phyloP scores from a whole-genome alignment of 2,888 invertebrate genomes.

The Mimas tiliae region DNA sequence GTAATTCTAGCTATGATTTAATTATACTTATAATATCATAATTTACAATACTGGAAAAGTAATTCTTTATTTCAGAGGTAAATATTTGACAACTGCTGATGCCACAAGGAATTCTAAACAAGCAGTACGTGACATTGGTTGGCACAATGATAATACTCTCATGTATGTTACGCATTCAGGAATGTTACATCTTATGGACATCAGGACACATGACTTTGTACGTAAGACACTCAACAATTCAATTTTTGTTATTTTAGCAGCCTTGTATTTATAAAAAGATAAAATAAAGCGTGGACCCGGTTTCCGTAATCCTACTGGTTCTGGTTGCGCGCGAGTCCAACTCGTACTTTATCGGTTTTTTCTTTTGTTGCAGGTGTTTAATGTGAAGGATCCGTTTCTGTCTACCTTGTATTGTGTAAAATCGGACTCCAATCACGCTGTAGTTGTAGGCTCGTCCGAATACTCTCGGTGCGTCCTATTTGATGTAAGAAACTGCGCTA shows the following conservation, averaged over 20 bases:
- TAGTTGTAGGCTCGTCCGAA: slow-evolving; percentile 67
- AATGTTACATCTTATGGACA: slow-evolving; percentile 59
- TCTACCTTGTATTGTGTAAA: slow-evolving; percentile 71
- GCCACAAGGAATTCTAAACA: slow-evolving; percentile 47
- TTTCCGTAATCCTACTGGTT: too few relatives aligned
- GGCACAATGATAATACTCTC: slow-evolving; percentile 67
- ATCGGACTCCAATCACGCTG: slow-evolving; percentile 61
- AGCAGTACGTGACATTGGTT: slow-evolving; percentile 64
- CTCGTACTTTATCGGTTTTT: neutral
- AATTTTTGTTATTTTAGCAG: neutral
- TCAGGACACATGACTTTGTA: slow-evolving; percentile 60
- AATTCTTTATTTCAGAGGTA: slow-evolving; percentile 50
- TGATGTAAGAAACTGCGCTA: slow-evolving; percentile 54
- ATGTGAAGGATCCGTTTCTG: slow-evolving; percentile 65
- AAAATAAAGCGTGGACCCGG: too few relatives aligned
- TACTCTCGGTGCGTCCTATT: slow-evolving; percentile 74
- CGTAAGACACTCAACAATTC: slow-evolving; percentile 22
- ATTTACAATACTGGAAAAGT: neutral
- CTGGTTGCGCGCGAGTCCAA: too few relatives aligned
- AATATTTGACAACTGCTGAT: slow-evolving; percentile 48
- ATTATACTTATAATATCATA: neutral
- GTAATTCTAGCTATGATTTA: neutral
- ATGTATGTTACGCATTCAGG: slow-evolving; percentile 69
- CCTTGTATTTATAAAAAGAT: too few relatives aligned
- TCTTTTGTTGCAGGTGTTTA: slow-evolving; percentile 56